Percentiles rank a stretch among this genome's conserved stretches.
Evolutionary conservation across 2,797 vertebrate species (phyloP).

Genomic region (Cottoperca gobio): DNA sequence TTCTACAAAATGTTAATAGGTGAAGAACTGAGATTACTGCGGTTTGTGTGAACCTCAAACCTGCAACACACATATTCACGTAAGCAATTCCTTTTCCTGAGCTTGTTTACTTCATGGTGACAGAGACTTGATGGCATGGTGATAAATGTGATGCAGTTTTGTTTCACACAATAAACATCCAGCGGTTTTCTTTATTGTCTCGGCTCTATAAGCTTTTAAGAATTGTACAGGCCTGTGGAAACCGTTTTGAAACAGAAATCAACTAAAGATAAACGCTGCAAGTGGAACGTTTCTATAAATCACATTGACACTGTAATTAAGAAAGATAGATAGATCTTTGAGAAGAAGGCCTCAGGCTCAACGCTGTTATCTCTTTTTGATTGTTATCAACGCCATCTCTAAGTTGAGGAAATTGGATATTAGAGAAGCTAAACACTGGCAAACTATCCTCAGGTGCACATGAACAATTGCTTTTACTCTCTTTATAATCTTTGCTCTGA

Average conservation of each 20-base stretch:
- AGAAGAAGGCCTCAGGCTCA: constrained; percentile 44
- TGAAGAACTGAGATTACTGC: constrained; percentile 1
- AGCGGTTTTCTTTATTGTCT: background rate
- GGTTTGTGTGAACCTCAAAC: constrained; percentile 2
- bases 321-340: constrained; percentile 40
- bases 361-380: constrained; percentile 55
- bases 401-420: constrained; percentile 67
- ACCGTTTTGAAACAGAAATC: constrained; percentile 10
- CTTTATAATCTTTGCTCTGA: background rate
- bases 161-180: background rate
- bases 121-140: background rate
- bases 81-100: background rate
- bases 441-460: constrained; percentile 45
- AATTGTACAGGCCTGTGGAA: background rate
- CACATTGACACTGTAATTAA: constrained; percentile 75
- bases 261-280: constrained; percentile 37
- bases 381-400: constrained; percentile 58
- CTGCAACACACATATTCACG: background rate
- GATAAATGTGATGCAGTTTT: constrained; percentile 5
- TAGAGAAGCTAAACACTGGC: constrained; percentile 35
- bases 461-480: constrained; percentile 6
- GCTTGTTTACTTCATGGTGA: background rate
- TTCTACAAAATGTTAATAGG: background rate
- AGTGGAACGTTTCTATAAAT: constrained; percentile 61
- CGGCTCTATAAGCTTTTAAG: constrained; percentile 14